Conservation (phyloP, 1,140 invertebrate genomes). For the Tetramorium simillimum region DNA sequence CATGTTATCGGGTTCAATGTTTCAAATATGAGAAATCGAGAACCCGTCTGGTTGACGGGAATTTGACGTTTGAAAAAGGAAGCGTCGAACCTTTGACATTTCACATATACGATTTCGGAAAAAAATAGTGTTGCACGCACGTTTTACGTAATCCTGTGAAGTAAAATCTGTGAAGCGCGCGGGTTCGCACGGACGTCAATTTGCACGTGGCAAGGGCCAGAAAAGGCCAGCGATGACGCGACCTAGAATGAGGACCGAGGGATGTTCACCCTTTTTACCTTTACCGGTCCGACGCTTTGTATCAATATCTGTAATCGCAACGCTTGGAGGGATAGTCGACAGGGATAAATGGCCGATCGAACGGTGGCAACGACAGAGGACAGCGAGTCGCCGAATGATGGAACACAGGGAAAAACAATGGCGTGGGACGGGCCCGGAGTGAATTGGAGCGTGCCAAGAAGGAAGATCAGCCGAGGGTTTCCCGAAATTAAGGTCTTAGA, state of each 20-base stretch:
- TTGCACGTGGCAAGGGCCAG: not conserved
- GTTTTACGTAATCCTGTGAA: not conserved
- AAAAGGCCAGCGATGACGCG: constrained; percentile 4
- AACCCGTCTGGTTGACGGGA: not conserved
- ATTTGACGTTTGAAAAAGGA: not conserved
- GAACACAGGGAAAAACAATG: constrained; percentile 39
- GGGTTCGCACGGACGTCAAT: not conserved
- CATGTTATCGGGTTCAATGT: not conserved
- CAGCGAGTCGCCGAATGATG: constrained; percentile 3
- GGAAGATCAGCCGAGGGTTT: constrained; percentile 28
- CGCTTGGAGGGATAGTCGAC: not conserved
- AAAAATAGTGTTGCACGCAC: not conserved
- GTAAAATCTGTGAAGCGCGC: not conserved
- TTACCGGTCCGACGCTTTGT: not conserved
- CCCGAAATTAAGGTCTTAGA: constrained; percentile 25
- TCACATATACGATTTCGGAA: not conserved
- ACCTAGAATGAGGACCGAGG: not conserved
- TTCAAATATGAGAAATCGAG: constrained; percentile 8
- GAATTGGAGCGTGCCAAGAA: constrained; percentile 42
- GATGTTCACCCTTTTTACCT: not conserved
- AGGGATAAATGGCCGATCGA: constrained; percentile 18
- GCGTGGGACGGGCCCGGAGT: not conserved
- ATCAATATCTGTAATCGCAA: constrained; percentile 42
- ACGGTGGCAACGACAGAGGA: not conserved
- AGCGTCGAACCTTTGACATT: not conserved